A percentile compares a stretch with the other conserved stretches of the same genome.
Evolutionary conservation across 2,797 vertebrate species (phyloP).

Genomic region (Rhynchonycteris naso): DNA sequence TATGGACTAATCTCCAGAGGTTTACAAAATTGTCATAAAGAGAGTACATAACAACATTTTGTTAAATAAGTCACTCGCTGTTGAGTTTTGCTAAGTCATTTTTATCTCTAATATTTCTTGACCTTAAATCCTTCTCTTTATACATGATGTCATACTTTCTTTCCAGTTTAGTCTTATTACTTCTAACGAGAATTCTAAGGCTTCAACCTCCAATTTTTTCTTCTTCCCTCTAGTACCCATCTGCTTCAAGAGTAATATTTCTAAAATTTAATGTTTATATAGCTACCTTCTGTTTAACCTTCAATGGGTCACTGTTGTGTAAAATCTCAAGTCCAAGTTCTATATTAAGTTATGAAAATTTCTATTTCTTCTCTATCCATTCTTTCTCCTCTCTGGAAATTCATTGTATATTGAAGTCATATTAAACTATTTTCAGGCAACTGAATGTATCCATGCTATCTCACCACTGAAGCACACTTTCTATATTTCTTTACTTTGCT

Average conservation of each 20-base stretch:
- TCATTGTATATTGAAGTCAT: background rate
- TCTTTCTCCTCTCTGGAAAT: background rate
- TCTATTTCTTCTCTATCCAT: background rate
- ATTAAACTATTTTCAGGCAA: background rate
- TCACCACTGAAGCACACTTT: background rate
- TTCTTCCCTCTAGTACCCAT: background rate
- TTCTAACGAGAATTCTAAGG: background rate
- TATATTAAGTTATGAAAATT: background rate
- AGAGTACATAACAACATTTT: background rate
- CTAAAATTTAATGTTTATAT: background rate
- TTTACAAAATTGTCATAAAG: background rate
- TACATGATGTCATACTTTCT: background rate
- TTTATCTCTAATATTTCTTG: conserved; percentile 17
- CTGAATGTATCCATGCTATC: background rate
- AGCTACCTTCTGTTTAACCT: background rate
- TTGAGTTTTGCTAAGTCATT: background rate
- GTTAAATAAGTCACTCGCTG: background rate
- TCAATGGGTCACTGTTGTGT: background rate
- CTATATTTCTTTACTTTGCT: background rate
- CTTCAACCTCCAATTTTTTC: background rate
- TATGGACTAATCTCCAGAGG: background rate
- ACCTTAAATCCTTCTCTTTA: background rate
- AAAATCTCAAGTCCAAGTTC: background rate
- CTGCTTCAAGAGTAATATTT: background rate
- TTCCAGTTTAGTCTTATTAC: background rate